phyloP scores from a whole-genome alignment of 2,797 vertebrate species.

The Sciaenops ocellatus region DNA sequence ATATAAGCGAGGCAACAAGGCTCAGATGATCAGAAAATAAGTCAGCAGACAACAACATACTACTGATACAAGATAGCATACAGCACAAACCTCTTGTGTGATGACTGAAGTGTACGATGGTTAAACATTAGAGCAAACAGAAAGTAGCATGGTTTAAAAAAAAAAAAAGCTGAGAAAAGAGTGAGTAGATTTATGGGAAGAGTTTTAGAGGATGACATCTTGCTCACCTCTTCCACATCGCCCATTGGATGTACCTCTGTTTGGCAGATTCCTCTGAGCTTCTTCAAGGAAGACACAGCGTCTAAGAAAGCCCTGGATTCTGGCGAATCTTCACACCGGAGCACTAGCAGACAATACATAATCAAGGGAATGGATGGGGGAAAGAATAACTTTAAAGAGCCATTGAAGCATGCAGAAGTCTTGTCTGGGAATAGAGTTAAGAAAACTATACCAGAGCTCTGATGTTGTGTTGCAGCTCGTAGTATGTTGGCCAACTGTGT shows the following conservation, averaged over 20 bases:
- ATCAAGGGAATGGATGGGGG: neutral
- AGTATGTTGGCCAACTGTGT: constrained; percentile 3
- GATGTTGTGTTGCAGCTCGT: constrained; percentile 23
- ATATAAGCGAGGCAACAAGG: neutral
- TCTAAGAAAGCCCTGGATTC: constrained; percentile 27
- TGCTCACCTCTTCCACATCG: constrained; percentile 27
- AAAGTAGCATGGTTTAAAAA: neutral
- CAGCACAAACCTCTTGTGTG: neutral
- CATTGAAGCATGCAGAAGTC: neutral
- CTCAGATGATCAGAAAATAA: neutral
- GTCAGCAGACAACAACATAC: neutral
- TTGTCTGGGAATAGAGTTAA: neutral
- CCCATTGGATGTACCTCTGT: neutral
- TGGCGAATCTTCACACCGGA: constrained; percentile 25
- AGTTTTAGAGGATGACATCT: neutral
- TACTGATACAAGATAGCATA: neutral
- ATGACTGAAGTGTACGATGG: neutral
- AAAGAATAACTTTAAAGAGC: constrained; percentile 3
- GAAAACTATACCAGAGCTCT: constrained; percentile 22
- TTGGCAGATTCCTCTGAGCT: constrained; percentile 18
- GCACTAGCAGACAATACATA: constrained; percentile 1
- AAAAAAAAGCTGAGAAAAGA: neutral
- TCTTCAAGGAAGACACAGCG: constrained; percentile 26
- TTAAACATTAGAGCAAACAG: neutral
- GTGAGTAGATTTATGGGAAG: neutral